A percentile compares a stretch with the other conserved stretches of the same genome.
phyloP scores from a whole-genome alignment of 1,140 invertebrate genomes.

The Drosophila busckii region DNA sequence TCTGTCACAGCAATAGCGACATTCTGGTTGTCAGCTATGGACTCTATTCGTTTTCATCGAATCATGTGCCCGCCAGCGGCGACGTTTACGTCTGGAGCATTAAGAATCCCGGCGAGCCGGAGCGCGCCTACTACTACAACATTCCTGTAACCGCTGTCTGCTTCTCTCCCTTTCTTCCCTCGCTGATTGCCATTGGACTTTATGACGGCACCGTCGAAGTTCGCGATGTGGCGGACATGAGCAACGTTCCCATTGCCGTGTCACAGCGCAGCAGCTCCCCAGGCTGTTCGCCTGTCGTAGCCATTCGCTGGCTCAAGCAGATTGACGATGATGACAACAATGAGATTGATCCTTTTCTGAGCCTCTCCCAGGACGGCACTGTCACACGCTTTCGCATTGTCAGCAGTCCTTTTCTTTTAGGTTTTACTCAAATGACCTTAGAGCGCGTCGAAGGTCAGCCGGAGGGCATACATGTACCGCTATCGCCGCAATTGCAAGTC shows the following conservation, averaged over 20 bases:
- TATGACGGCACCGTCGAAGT: slow-evolving; percentile 88
- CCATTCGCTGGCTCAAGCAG: slow-evolving; percentile 80
- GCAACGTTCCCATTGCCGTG: slow-evolving; percentile 79
- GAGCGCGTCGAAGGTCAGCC: slow-evolving; percentile 83
- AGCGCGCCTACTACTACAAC: slow-evolving; percentile 84
- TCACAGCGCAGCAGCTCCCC: slow-evolving; percentile 81
- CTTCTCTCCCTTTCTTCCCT: slow-evolving; percentile 85
- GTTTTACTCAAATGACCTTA: slow-evolving; percentile 83
- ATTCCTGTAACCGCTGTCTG: slow-evolving; percentile 86
- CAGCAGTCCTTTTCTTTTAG: slow-evolving; percentile 67
- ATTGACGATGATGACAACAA: slow-evolving; percentile 62
- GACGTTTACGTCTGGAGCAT: slow-evolving; percentile 88
- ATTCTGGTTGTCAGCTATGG: slow-evolving; percentile 86
- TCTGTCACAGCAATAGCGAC: slow-evolving; percentile 83
- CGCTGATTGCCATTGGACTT: slow-evolving; percentile 88
- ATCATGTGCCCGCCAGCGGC: slow-evolving; percentile 47
- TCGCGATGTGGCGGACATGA: slow-evolving; percentile 82
- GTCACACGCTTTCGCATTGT: slow-evolving; percentile 81
- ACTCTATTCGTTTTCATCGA: slow-evolving; percentile 79
- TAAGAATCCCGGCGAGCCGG: slow-evolving; percentile 92
- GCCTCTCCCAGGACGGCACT: slow-evolving; percentile 82
- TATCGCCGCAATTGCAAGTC: slow-evolving; percentile 6
- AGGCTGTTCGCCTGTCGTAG: slow-evolving; percentile 84
- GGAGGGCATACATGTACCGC: slow-evolving; percentile 79
- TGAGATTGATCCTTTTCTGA: slow-evolving; percentile 80